Evolutionary conservation across 2,888 invertebrate genomes (phyloP), one percentile per base, ranked within the genome.

Genomic region (Caenorhabditis becei): DNA sequence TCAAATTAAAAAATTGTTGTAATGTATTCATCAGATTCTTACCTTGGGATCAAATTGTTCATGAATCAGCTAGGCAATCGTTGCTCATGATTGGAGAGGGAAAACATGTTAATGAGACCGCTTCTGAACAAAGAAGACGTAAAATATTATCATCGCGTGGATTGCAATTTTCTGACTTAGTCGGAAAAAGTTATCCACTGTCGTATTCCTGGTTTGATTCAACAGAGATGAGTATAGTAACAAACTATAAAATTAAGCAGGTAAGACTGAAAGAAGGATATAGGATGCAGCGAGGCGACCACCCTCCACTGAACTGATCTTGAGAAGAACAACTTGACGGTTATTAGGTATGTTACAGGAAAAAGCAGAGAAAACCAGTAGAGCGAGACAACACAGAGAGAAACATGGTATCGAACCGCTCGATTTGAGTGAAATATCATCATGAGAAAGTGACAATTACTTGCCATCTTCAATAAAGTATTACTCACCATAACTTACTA

Each of bases 121-220:
- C 26, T 23, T 20, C 16, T 3, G n/a, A 44, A 44, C 1, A 8
- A 2, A 4, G 20, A 35, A 32, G n/a, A 62, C 20, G 14, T 3
- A 3, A 23, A 47, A 47, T 54, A 35, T 53, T 20, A 5, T 5
- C 18, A 18, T 4, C 58, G 2, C 62, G n/a, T 3, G 62, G 37
- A 24, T 10, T 35, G 7, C 4, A 51, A 20, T 49, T 11, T 5
- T 11, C 49, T 23, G 81, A 74, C 20, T 32, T 69, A 2, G 65
- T 77, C n/a, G 77, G 77, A 24, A 81, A 54, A 44, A 63, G 59
- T 41, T 77, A 63, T 49, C 81, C 77, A 1, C 47, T 14, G 2
- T 49, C 44, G 7, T 82, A 77, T 66, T 54, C 63, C 0, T 82
- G 81, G 81, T 72, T 77, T 16, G 77, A 82, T 56, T 51, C 77